These are phyloP conservation scores for Incurvaria masculella DNA, from an alignment of 2,888 invertebrate species.

Conservation along the genomic window DNA sequence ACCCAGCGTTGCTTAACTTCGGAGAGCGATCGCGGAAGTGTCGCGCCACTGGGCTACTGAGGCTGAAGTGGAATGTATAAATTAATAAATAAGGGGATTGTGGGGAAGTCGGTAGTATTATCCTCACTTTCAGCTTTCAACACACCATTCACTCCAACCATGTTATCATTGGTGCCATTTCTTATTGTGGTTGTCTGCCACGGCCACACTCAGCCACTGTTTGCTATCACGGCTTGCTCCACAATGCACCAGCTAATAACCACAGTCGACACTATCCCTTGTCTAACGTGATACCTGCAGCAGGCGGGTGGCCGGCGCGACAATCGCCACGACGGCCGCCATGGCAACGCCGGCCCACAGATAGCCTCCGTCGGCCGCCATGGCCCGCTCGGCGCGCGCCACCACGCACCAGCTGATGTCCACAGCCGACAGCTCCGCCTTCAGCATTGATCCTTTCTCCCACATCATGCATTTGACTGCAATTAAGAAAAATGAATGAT, in stretches of 20 bases:
- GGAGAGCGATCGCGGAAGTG: too few species aligned
- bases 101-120: too few species aligned
- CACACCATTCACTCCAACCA: too few species aligned
- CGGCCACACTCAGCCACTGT: slow-evolving; percentile 34
- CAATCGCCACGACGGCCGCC: slow-evolving; percentile 37
- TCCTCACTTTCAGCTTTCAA: too few species aligned
- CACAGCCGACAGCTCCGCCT: slow-evolving; percentile 89
- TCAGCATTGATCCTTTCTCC: slow-evolving; percentile 87
- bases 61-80: too few species aligned
- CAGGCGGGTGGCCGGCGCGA: slow-evolving; percentile 32
- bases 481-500: too few species aligned
- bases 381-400: slow-evolving; percentile 73
- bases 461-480: slow-evolving; percentile 94
- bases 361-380: slow-evolving; percentile 37
- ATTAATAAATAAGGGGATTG: too few species aligned
- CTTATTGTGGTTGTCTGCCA: too few species aligned
- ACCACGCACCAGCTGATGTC: slow-evolving; percentile 96
- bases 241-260: slow-evolving; percentile 96
- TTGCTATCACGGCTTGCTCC: slow-evolving; percentile 66
- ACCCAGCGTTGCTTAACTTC: too few species aligned
- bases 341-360: slow-evolving; percentile 36
- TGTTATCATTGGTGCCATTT: too few species aligned
- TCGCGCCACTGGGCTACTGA: too few species aligned
- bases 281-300: slow-evolving; percentile 29
- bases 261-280: slow-evolving; percentile 80